These are phyloP conservation scores for Aphelocoma californica DNA, from an alignment of 2,797 vertebrate species.

Conservation along the genomic window DNA sequence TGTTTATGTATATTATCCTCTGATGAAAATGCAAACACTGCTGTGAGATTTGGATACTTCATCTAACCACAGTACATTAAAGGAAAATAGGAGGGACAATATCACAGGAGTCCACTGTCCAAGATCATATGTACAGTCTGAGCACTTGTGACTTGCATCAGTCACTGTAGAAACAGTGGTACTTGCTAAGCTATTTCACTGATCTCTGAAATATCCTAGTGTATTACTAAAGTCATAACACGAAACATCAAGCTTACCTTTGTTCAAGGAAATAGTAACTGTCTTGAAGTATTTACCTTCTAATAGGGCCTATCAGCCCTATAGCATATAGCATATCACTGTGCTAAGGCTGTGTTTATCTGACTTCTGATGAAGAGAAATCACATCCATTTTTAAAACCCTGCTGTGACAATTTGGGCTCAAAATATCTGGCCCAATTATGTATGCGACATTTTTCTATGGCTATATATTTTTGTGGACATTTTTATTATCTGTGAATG, in stretches of 20 bases:
- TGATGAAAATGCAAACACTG: neutral
- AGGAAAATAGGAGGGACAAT: neutral
- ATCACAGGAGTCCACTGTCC: neutral
- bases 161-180: neutral
- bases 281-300: neutral
- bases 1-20: neutral
- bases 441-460: neutral
- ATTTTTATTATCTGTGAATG: conserved; percentile 29
- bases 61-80: neutral
- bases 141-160: neutral
- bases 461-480: conserved; percentile 16
- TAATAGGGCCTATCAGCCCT: neutral
- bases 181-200: neutral
- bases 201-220: neutral
- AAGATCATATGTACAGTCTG: neutral
- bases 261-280: neutral
- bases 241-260: neutral
- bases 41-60: neutral
- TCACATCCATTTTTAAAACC: neutral
- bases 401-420: conserved; percentile 5
- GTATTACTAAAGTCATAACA: neutral
- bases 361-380: conserved; percentile 2
- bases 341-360: neutral
- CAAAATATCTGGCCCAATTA: conserved; percentile 3
- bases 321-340: neutral